Percentiles rank a stretch among this genome's conserved stretches.
phyloP scores from a whole-genome alignment of 2,797 vertebrate species.

The Darevskia nairensis region DNA sequence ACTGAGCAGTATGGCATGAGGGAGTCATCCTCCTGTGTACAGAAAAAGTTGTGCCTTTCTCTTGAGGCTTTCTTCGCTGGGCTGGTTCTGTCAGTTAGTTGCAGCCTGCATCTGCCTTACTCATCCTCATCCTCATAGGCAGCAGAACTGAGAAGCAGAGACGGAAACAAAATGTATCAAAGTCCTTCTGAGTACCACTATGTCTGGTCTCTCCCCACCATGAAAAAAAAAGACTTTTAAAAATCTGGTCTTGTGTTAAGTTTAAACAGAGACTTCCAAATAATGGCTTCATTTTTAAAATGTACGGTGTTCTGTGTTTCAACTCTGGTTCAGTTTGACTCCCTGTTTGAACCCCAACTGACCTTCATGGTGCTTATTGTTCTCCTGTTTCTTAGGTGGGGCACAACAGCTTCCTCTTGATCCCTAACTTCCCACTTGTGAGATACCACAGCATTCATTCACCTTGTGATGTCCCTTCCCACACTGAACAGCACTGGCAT shows the following conservation, averaged over 20 bases:
- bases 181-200: not conserved
- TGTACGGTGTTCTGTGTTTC: not conserved
- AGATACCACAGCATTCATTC: conserved; percentile 30
- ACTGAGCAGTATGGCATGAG: not conserved
- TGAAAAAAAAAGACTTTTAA: not conserved
- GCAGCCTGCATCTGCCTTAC: not conserved
- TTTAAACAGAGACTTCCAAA: not conserved
- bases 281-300: not conserved
- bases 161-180: not conserved
- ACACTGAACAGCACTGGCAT: not conserved
- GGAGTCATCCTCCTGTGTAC: not conserved
- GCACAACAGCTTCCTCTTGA: conserved; percentile 8
- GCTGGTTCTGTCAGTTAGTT: not conserved
- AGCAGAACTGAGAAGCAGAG: not conserved
- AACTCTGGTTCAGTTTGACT: not conserved
- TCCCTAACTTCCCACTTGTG: not conserved
- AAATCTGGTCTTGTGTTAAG: not conserved
- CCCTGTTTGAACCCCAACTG: not conserved
- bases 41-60: not conserved
- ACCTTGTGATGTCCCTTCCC: conserved; percentile 8
- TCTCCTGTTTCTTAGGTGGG: not conserved
- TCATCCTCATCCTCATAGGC: not conserved
- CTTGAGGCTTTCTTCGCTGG: not conserved
- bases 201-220: too few species aligned
- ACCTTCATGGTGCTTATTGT: not conserved